A percentile compares a stretch with the other conserved stretches of the same genome.
phyloP scores from a whole-genome alignment of 2,113 vertebrate genomes.

The Lophotis ruficrista region DNA sequence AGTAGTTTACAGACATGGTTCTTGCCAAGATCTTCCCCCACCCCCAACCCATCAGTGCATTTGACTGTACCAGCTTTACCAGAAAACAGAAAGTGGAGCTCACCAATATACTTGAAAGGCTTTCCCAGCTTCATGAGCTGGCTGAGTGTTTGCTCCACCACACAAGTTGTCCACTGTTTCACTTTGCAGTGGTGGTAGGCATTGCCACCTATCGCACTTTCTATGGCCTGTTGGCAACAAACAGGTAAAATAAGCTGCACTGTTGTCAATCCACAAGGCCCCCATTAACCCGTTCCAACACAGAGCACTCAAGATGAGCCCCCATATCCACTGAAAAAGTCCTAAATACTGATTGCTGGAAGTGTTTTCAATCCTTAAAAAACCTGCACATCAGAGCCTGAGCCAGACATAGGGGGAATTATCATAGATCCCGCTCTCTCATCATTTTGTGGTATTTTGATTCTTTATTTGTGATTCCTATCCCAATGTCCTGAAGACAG shows the following conservation, averaged over 20 bases:
- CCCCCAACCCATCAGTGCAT: neutral
- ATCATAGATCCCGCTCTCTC: neutral
- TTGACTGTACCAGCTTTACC: neutral
- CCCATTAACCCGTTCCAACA: neutral
- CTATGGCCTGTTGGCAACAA: constrained; percentile 79
- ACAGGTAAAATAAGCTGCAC: neutral
- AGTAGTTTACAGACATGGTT: neutral
- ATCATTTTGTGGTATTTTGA: neutral
- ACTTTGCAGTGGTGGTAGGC: constrained; percentile 92
- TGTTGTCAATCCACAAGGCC: neutral
- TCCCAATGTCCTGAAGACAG: neutral
- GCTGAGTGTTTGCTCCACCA: constrained; percentile 90
- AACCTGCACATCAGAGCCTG: neutral
- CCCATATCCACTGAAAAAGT: neutral
- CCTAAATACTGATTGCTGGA: neutral
- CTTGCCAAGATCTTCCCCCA: neutral
- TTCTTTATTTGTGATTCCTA: neutral
- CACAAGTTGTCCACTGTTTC: constrained; percentile 89
- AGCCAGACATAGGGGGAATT: neutral
- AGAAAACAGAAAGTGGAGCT: neutral
- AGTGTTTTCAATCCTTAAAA: neutral
- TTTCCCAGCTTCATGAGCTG: constrained; percentile 95
- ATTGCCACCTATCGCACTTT: constrained; percentile 87
- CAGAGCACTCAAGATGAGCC: neutral
- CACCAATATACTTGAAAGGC: constrained; percentile 96